Percentiles rank a stretch among this genome's conserved stretches.
These are phyloP conservation scores for Trematocara stigmaticum DNA, from an alignment of 2,113 vertebrate species.

Conservation along the genomic window DNA sequence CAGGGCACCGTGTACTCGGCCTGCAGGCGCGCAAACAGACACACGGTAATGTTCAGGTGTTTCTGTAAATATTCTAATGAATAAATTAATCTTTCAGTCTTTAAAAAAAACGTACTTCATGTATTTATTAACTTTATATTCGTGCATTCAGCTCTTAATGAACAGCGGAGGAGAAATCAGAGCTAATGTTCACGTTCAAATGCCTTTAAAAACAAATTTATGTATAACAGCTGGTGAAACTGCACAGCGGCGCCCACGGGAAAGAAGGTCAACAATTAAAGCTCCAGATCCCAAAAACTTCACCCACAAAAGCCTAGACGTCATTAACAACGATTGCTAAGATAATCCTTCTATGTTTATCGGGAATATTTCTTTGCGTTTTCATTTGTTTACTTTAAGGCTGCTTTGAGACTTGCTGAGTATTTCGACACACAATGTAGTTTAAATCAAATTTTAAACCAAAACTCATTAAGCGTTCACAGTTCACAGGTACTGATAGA, in stretches of 20 bases:
- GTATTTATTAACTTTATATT: neutral
- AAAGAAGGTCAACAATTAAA: neutral
- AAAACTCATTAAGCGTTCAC: neutral
- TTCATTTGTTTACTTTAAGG: neutral
- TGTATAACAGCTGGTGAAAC: neutral
- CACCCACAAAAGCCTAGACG: neutral
- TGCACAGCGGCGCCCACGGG: neutral
- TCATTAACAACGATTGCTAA: neutral
- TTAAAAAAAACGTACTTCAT: neutral
- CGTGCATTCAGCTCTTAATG: neutral
- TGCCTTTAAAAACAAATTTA: neutral
- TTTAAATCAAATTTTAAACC: neutral
- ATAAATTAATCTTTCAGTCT: neutral
- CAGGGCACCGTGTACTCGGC: conserved; percentile 79
- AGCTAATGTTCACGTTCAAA: neutral
- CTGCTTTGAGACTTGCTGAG: neutral
- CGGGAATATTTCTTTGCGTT: neutral
- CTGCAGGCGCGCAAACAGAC: conserved; percentile 49
- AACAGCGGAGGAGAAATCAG: neutral
- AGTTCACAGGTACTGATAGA: neutral
- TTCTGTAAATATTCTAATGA: neutral
- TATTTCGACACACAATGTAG: neutral
- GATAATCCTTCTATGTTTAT: neutral
- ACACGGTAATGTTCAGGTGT: neutral
- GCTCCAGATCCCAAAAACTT: neutral